phyloP scores from a whole-genome alignment of 2,797 vertebrate species.

The Urosaurus nigricauda region DNA sequence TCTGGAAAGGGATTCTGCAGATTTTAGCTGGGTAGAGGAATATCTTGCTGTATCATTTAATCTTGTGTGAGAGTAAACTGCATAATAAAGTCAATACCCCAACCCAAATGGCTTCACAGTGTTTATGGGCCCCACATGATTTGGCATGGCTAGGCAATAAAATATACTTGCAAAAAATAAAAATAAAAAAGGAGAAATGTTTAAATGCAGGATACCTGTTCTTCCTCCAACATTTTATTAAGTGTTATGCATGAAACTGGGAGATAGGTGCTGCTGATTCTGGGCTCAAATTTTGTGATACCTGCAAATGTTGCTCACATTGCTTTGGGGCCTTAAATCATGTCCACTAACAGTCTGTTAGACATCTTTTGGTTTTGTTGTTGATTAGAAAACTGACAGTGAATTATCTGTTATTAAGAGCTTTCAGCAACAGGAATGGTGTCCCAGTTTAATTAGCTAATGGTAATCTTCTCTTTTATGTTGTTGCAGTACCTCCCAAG shows the following conservation, averaged over 20 bases:
- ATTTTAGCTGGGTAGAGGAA: too few relatives aligned
- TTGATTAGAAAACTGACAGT: neutral
- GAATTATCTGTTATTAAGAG: neutral
- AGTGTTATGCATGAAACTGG: neutral
- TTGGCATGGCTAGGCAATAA: neutral
- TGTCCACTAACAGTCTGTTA: neutral
- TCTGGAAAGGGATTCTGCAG: too few relatives aligned
- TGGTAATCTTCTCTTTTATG: constrained; percentile 49
- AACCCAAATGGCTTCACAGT: too few relatives aligned
- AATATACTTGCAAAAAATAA: neutral
- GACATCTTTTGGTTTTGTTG: neutral
- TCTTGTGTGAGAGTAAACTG: too few relatives aligned
- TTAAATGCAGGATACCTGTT: neutral
- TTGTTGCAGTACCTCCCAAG: constrained; percentile 82
- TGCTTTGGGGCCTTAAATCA: rapidly evolving
- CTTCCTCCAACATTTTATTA: neutral
- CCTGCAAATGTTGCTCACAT: neutral
- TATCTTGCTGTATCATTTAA: too few relatives aligned
- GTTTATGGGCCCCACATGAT: neutral
- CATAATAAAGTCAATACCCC: too few relatives aligned
- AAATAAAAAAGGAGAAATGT: neutral
- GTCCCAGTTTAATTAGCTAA: rapidly evolving
- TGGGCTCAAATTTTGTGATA: neutral
- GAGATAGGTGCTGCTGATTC: too few relatives aligned
- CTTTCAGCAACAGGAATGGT: constrained; percentile 3